These are phyloP conservation scores for Drosophila anceps DNA, from an alignment of 2,888 invertebrate species.

Conservation along the genomic window DNA sequence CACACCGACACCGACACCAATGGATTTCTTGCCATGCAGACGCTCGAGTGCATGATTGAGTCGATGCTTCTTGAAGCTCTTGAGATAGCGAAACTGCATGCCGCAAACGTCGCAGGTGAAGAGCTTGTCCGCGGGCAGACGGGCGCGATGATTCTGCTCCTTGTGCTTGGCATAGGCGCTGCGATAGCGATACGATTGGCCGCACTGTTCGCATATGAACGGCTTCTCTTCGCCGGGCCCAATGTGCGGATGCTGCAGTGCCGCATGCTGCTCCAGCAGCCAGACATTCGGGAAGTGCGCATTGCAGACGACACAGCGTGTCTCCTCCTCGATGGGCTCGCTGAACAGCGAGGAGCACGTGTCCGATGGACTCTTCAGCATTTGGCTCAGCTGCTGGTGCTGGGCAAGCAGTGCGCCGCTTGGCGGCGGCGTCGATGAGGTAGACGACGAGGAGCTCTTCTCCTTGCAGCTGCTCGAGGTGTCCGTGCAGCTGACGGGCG, in stretches of 20 bases:
- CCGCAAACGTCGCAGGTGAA: slow-evolving; percentile 97
- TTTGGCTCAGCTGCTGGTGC: slow-evolving; percentile 78
- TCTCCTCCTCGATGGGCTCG: slow-evolving; percentile 85
- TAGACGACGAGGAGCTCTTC: slow-evolving; percentile 85
- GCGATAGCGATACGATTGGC: slow-evolving; percentile 94
- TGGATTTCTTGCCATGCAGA: slow-evolving; percentile 89
- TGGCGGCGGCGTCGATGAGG: slow-evolving; percentile 85
- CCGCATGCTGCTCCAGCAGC: slow-evolving; percentile 94
- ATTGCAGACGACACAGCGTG: slow-evolving; percentile 93
- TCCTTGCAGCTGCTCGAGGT: slow-evolving; percentile 85
- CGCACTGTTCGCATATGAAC: slow-evolving; percentile 96
- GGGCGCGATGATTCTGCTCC: slow-evolving; percentile 94
- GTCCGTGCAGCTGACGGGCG: slow-evolving; percentile 81
- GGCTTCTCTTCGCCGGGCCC: slow-evolving; percentile 92
- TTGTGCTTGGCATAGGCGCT: slow-evolving; percentile 94
- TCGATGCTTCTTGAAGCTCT: slow-evolving; percentile 95
- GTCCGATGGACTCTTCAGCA: slow-evolving; percentile 82
- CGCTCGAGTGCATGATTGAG: slow-evolving; percentile 94
- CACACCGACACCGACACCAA: slow-evolving; percentile 48
- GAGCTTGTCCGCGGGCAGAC: slow-evolving; percentile 94
- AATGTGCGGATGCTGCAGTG: slow-evolving; percentile 91
- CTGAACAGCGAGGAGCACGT: slow-evolving; percentile 81
- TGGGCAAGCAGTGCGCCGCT: slow-evolving; percentile 73
- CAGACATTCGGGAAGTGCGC: slow-evolving; percentile 95
- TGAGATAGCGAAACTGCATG: slow-evolving; percentile 95